These are phyloP conservation scores for Chlorodrepanis virens DNA, from an alignment of 2,113 vertebrate species.

Conservation along the genomic window DNA sequence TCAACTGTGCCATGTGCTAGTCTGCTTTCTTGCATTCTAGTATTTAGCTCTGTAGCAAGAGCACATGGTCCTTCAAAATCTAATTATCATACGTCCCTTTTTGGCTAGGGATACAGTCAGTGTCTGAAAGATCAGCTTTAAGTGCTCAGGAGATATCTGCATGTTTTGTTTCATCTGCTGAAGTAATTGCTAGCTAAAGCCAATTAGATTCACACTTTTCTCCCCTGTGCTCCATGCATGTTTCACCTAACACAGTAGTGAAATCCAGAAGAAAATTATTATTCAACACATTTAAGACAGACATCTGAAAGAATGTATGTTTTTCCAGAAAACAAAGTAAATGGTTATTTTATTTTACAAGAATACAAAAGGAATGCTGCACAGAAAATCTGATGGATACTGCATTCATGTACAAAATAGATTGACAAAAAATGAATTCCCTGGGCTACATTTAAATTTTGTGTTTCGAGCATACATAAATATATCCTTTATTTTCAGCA, in stretches of 20 bases:
- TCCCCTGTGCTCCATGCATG: neutral
- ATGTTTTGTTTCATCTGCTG: conserved; percentile 26
- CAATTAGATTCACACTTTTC: neutral
- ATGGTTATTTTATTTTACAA: neutral
- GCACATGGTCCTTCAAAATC: conserved; percentile 37
- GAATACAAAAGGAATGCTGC: neutral
- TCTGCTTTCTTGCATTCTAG: conserved; percentile 58
- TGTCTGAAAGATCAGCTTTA: neutral
- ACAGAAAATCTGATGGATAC: neutral
- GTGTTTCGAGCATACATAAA: neutral
- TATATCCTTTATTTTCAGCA: neutral
- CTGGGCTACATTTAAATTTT: neutral
- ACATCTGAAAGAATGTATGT: neutral
- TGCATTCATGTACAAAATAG: neutral
- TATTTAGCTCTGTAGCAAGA: conserved; percentile 42
- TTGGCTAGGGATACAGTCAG: neutral
- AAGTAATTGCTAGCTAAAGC: neutral
- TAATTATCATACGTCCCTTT: conserved; percentile 10
- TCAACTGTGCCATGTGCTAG: conserved; percentile 44
- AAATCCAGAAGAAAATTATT: neutral
- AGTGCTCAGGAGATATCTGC: neutral
- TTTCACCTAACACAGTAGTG: neutral
- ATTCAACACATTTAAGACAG: neutral
- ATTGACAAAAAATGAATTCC: neutral
- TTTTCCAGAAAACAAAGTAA: neutral